Base-by-base conservation (phyloP, 2,797 vertebrate genomes). In the Macropodus opercularis region DNA sequence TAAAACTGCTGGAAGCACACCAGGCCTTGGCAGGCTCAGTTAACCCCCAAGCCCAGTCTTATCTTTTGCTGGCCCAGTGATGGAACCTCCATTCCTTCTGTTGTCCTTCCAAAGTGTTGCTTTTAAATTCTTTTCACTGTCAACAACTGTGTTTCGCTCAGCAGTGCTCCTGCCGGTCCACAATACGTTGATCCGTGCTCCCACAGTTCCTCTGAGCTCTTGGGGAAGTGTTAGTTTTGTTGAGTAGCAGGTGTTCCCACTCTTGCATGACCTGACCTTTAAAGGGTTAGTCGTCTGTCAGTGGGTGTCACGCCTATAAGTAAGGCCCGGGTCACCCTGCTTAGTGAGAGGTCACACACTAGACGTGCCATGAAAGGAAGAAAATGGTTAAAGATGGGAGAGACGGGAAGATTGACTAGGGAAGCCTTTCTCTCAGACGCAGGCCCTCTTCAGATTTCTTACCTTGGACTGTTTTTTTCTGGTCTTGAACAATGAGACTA, bases 191-290 rank as follows among this genome's bases (percentile, higher is more conserved):
- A 64, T 72, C 55, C 62, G 21, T 40, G 63, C 62, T 71, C 74
- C 72, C 69, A 41, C 73, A 56, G 79, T 57, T 75, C 74, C 17
- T 36, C 31, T 12, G n/a, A 84, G 73, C 77, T 66, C 65, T 80
- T 64, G 70, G 74, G 72, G 72, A 76, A 78, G 80, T 71, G 70
- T 70, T 67, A 15, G 48, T 88, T 86, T 84, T 91, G 66, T 81
- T 87, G 91, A 67, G 91, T 89, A 94, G 94, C 96, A 96, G 95
- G 95, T 97, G 95, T 93, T 92, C 91, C 85, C 88, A 72, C 71
- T 88, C 63, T 71, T 69, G 77, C 75, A 91, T 90, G 92, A 75
- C 71, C 77, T 87, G 84, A 87, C 87, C 91, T 86, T 89, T 92
- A 85, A 87, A 90, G 92, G 94, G 93, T 94, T 92, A 94, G 94